These are phyloP conservation scores for Mastomys coucha DNA, from an alignment of 2,113 vertebrate genomes.

Conservation along the genomic window DNA sequence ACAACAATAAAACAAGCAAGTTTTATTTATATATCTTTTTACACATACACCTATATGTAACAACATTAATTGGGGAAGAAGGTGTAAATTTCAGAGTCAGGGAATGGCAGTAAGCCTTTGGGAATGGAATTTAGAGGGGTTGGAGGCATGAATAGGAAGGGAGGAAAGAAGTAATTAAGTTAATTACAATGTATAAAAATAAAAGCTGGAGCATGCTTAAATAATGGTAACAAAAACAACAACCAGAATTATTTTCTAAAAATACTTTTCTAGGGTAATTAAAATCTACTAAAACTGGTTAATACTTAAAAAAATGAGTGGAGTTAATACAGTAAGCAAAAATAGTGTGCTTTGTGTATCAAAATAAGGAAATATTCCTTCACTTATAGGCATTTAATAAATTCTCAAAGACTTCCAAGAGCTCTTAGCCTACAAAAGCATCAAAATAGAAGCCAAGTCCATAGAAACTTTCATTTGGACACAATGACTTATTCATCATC, in stretches of 20 bases:
- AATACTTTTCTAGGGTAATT: not conserved
- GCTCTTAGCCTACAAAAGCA: not conserved
- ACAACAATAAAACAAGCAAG: not conserved
- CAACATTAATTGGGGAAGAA: not conserved
- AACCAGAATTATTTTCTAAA: not conserved
- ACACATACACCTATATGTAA: not conserved
- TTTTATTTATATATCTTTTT: not conserved
- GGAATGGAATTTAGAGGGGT: not conserved
- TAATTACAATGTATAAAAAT: not conserved
- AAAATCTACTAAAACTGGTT: not conserved
- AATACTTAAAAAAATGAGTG: not conserved
- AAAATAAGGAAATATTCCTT: not conserved
- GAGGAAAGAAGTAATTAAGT: not conserved
- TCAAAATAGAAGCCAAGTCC: not conserved
- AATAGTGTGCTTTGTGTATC: not conserved
- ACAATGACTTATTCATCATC: not conserved
- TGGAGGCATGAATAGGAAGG: not conserved
- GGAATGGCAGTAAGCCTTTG: accelerated
- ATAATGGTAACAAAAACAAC: not conserved
- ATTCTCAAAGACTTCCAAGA: not conserved
- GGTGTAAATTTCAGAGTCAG: not conserved
- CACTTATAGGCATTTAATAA: not conserved
- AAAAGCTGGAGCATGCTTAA: not conserved
- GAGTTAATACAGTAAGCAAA: not conserved
- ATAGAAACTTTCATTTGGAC: not conserved